Evolutionary conservation across 2,797 vertebrate species (phyloP), one percentile per base, ranked within the genome.

Genomic region (Geotrypetes seraphini): DNA sequence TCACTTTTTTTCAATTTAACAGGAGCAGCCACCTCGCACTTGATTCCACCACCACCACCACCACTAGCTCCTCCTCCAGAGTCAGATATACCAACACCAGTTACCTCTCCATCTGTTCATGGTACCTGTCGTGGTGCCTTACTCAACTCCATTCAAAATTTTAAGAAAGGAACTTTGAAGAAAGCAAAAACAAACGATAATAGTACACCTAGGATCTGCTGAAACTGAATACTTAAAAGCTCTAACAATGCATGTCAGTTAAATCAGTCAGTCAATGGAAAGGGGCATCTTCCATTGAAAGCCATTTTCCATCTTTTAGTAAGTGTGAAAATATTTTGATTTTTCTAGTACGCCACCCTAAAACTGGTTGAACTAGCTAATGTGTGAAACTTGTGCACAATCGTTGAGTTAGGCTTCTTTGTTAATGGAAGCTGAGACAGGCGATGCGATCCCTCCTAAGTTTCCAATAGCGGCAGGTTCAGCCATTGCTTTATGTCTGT

Each of bases 111-210:
- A 47, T 61, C 73, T 15, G 39, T 62, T 2, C 62, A 81, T 29
- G 71, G 54, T 2, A 68, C 72, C 9, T 59, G 75, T 43, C 83
- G 92, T 14, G 47, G 71, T 22, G 91, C 91, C 62, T 69, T 99
- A 65, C 87, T 99, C 62, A 89, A 79, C 69, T 99, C 95, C 70
- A 99, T 97, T 59, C 90, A 94, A 59, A 53, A 72, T 75, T 99
- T 97, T 77, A 90, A 84, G 50, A 96, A 96, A 72, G 86, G 69
- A 64, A 82, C 83, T 49, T 77, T 99, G 73, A 95, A 86, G 83
- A 94, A 85, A 71, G 57, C 89, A 1, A 49, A 83, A 40, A 89
- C 71, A 1, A 62, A 47, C 1, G 84, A 92, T 64, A 66, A 48
- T 66, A 92, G 87, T 7, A 49, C 58, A 45, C 84, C 88, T 12